These are phyloP conservation scores for Idaea aversata DNA, from an alignment of 2,888 invertebrate species.

Conservation along the genomic window DNA sequence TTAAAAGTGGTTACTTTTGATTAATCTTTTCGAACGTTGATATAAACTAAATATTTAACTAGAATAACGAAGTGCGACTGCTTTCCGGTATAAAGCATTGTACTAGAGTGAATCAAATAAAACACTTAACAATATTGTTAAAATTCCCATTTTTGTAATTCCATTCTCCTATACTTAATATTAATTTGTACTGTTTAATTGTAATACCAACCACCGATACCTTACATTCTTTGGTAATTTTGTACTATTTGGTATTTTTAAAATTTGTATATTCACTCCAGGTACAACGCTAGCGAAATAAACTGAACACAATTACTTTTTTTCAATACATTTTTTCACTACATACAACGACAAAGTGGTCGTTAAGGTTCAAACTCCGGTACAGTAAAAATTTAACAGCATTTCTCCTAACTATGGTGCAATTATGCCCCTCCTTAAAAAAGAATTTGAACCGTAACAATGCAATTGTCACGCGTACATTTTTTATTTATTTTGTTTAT, in stretches of 20 bases:
- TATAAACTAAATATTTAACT: slow-evolving; percentile 19
- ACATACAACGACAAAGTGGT: slow-evolving; percentile 58
- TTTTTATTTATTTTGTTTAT: slow-evolving; percentile 74
- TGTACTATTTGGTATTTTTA: too few species aligned
- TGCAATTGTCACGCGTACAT: slow-evolving; percentile 68
- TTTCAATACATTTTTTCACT: slow-evolving; percentile 68
- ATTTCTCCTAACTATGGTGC: slow-evolving; percentile 55
- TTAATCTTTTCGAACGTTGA: neutral
- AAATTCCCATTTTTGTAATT: slow-evolving; percentile 48
- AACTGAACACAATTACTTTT: slow-evolving; percentile 63
- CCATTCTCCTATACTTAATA: slow-evolving; percentile 63
- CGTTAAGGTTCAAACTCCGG: slow-evolving; percentile 44
- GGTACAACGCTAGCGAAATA: slow-evolving; percentile 67
- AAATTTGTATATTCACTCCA: slow-evolving; percentile 44
- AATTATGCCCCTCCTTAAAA: slow-evolving; percentile 51
- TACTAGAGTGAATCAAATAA: slow-evolving; percentile 59
- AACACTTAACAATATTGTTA: slow-evolving; percentile 37
- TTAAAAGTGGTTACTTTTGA: neutral
- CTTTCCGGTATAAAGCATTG: slow-evolving; percentile 58
- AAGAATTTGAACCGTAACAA: slow-evolving; percentile 45
- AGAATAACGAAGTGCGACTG: slow-evolving; percentile 62
- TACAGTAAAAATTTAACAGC: slow-evolving; percentile 58
- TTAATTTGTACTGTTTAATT: slow-evolving; percentile 75
- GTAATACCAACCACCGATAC: slow-evolving; percentile 67
- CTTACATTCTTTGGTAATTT: slow-evolving; percentile 47